phyloP scores from a whole-genome alignment of 2,888 invertebrate genomes.

The Phrixothrix hirtus region DNA sequence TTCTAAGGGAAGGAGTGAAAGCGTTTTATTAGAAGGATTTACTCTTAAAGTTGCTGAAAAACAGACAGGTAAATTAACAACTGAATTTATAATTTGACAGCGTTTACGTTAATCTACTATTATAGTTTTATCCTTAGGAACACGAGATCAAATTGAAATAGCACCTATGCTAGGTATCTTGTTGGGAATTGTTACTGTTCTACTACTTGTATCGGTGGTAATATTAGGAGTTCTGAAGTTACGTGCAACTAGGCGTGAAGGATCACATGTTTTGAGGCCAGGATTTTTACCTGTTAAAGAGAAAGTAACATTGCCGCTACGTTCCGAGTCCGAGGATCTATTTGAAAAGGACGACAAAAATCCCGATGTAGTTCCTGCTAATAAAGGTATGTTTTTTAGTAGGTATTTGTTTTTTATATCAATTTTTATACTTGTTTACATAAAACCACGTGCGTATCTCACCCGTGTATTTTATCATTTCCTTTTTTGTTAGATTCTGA shows the following conservation, averaged over 20 bases:
- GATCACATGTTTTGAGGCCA: constrained; percentile 61
- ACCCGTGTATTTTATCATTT: constrained; percentile 11
- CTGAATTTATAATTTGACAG: too few relatives aligned
- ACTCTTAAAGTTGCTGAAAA: constrained; percentile 77
- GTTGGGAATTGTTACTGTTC: constrained; percentile 69
- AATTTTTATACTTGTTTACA: too few relatives aligned
- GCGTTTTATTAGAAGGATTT: constrained; percentile 70
- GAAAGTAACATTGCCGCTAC: constrained; percentile 69
- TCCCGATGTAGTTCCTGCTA: constrained; percentile 85
- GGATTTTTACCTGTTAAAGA: constrained; percentile 66
- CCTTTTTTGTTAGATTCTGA: constrained; percentile 62
- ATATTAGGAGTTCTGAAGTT: constrained; percentile 66
- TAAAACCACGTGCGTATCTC: constrained; percentile 5
- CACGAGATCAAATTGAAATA: constrained; percentile 59
- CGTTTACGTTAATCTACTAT: constrained; percentile 6
- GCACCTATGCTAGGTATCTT: constrained; percentile 67
- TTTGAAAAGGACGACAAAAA: constrained; percentile 82
- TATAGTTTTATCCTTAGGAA: constrained; percentile 56
- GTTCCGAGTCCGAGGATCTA: constrained; percentile 68
- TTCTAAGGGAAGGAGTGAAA: constrained; percentile 79
- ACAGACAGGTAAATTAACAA: constrained; percentile 70
- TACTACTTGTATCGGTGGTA: constrained; percentile 68
- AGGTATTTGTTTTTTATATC: constrained; percentile 2
- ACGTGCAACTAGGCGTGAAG: constrained; percentile 61
- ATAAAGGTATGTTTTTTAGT: constrained; percentile 68